Percentiles rank a stretch among this genome's conserved stretches.
phyloP scores from a whole-genome alignment of 2,797 vertebrate species.

The Buceros bicornis region DNA sequence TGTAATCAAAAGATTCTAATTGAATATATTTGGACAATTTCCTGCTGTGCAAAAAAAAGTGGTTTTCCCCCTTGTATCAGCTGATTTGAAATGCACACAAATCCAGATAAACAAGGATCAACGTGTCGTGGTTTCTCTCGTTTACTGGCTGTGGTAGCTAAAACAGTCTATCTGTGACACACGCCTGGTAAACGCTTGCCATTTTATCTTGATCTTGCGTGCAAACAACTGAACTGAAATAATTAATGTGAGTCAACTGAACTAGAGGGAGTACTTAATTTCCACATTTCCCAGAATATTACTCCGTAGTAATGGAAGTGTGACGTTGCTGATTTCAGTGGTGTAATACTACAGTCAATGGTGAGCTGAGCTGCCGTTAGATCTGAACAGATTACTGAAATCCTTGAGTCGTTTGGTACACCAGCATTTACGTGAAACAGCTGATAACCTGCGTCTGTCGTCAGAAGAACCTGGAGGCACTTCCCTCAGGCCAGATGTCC shows the following conservation, averaged over 20 bases:
- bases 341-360: neutral
- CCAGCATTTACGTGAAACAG: neutral
- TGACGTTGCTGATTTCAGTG: neutral
- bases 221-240: slow-evolving; percentile 2
- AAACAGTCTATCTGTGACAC: slow-evolving; percentile 13
- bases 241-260: neutral
- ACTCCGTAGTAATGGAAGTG: neutral
- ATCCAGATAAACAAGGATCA: slow-evolving; percentile 70
- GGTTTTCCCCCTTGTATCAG: slow-evolving; percentile 65
- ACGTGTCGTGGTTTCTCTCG: slow-evolving; percentile 59
- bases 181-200: slow-evolving; percentile 33
- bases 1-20: slow-evolving; percentile 82
- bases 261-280: neutral
- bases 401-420: neutral
- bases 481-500: neutral
- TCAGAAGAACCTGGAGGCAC: neutral
- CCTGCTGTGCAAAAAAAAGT: slow-evolving; percentile 78
- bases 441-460: neutral
- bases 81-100: slow-evolving; percentile 70
- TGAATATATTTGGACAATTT: slow-evolving; percentile 79
- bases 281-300: neutral
- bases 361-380: neutral
- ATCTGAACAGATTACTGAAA: neutral
- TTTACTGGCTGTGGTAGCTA: slow-evolving; percentile 44
- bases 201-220: slow-evolving; percentile 7